These are phyloP conservation scores for Melanitta fusca DNA, from an alignment of 2,797 vertebrate genomes.

Conservation along the genomic window DNA sequence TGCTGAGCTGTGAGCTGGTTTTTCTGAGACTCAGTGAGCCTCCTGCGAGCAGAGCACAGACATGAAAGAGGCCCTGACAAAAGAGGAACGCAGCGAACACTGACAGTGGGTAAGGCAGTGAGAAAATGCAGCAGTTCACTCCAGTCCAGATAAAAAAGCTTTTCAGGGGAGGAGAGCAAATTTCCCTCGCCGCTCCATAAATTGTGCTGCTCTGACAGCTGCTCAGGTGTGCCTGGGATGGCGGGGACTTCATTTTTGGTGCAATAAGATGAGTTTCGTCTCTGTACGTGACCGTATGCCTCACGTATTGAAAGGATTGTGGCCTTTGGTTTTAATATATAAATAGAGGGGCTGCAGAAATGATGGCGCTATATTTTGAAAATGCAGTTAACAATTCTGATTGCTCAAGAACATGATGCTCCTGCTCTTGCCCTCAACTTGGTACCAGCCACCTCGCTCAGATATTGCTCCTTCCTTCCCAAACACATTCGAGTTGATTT, in stretches of 20 bases:
- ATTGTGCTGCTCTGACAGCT: neutral
- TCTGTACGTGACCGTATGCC: too few species aligned
- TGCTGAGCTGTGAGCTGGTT: neutral
- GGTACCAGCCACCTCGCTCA: neutral
- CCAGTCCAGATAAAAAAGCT: neutral
- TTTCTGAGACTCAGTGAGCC: neutral
- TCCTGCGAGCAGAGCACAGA: neutral
- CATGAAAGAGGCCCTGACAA: neutral
- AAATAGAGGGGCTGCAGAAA: neutral
- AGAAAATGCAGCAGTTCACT: neutral
- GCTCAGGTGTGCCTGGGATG: neutral
- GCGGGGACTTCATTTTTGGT: neutral
- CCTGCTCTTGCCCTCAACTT: neutral
- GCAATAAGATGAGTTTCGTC: neutral
- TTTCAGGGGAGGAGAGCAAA: neutral
- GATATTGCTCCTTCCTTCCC: neutral
- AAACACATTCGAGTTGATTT: neutral
- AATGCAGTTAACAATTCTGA: neutral
- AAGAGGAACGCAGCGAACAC: neutral
- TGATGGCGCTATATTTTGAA: fast-evolving
- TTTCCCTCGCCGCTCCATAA: neutral
- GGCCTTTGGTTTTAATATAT: neutral
- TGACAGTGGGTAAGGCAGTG: neutral
- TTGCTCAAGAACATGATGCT: neutral
- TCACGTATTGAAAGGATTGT: neutral